Evolutionary conservation across 2,113 vertebrate genomes (phyloP), one percentile per base, ranked within the genome.

Genomic region (Egretta garzetta): DNA sequence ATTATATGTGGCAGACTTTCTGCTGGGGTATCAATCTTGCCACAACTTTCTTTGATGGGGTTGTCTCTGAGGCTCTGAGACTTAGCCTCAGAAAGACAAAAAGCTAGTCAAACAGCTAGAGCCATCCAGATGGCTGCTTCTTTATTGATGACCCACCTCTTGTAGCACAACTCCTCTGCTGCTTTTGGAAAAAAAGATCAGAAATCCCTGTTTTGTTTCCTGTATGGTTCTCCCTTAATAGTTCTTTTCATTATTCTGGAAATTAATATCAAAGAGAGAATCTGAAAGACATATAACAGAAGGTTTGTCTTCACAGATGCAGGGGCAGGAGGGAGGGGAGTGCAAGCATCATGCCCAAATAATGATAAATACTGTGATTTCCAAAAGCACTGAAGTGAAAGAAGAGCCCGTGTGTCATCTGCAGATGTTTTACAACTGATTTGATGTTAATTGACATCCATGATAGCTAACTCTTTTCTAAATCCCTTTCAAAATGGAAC

Each of bases 91-190:
- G 70, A 95, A 85, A 75, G 77, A 75, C n/a, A 88, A 89, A 94
- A 85, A 77, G 45, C 74, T 66, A 52, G 52, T 86, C 68, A 80
- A 96, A 90, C 66, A 88, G 53, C 89, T 84, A 91, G 47, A 77
- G 63, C 80, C 2, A 10, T 82, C 90, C 90, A 94, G 90, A 92
- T 91, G 93, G 77, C 58, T 88, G 2, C 84, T 89, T 59, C 72
- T 89, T 92, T 94, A 94, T 91, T 94, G 95, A 94, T 88, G 90
- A 86, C 41, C 49, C 66, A 70, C 59, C 49, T 62, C 87, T 93
- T 64, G 35, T 45, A 60, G 39, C 77, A 82, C 33, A 93, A n/a
- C 66, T 85, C 76, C 76, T 91, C 49, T 87, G 58, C 47, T 80
- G 52, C 30, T 88, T 87, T 85, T 28, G 21, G 39, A 37, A 58